These are phyloP conservation scores for Muscicapa striata DNA, from an alignment of 2,797 vertebrate genomes.

Conservation along the genomic window DNA sequence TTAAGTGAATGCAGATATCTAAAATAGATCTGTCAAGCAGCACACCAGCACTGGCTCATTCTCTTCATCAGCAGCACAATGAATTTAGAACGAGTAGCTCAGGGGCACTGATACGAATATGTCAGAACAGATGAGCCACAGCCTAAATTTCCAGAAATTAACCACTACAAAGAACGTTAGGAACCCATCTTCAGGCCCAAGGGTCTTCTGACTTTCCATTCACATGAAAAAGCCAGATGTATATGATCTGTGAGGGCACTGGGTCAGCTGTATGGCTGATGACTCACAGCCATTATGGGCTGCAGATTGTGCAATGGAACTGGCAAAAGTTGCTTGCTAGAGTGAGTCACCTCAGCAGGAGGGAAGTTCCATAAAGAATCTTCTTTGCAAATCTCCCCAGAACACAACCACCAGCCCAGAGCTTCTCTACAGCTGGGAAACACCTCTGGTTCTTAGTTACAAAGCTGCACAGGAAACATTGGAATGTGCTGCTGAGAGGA, in stretches of 20 bases:
- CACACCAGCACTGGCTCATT: neutral
- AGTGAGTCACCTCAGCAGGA: neutral
- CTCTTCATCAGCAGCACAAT: neutral
- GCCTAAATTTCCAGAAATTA: neutral
- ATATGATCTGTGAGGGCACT: neutral
- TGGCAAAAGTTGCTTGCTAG: neutral
- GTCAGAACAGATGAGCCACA: neutral
- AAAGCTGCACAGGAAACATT: neutral
- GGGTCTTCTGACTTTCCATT: neutral
- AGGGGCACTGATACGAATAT: neutral
- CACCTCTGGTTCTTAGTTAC: neutral
- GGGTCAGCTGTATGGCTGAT: neutral
- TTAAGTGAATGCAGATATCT: neutral
- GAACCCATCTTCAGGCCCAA: neutral
- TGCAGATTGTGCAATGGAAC: neutral
- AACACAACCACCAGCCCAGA: neutral
- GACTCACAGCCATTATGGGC: fast-evolving
- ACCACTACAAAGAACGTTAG: neutral
- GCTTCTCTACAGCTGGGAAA: neutral
- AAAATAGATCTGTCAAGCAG: neutral
- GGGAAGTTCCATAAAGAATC: neutral
- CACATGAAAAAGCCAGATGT: neutral
- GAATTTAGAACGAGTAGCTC: neutral
- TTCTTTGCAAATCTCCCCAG: neutral
- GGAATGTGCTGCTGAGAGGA: neutral